phyloP scores from a whole-genome alignment of 2,113 vertebrate species.

The Campylorhamphus procurvoides region DNA sequence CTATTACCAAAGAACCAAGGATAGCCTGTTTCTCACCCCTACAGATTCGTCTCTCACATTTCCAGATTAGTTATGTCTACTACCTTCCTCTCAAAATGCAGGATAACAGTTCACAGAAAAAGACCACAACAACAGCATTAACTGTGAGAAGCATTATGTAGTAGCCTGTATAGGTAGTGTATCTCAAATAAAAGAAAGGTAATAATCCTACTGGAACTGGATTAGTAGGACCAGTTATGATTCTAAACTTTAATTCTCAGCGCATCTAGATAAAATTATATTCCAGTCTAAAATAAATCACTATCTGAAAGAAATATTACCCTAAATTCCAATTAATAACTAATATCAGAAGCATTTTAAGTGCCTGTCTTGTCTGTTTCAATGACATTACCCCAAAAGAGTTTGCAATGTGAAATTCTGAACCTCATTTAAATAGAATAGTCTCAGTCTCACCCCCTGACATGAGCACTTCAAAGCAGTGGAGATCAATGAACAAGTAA shows the following conservation, averaged over 20 bases:
- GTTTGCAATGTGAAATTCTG: not conserved
- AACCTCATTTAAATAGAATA: not conserved
- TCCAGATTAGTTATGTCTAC: not conserved
- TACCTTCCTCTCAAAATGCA: not conserved
- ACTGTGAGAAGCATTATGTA: not conserved
- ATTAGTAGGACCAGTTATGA: not conserved
- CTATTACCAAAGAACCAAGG: not conserved
- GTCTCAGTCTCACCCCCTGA: not conserved
- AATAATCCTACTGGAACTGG: not conserved
- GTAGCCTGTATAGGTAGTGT: not conserved
- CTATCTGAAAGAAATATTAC: not conserved
- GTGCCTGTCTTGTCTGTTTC: not conserved
- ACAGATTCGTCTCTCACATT: not conserved
- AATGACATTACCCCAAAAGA: not conserved
- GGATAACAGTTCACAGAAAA: not conserved
- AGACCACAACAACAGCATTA: not conserved
- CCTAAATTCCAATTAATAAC: not conserved
- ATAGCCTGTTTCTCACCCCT: not conserved
- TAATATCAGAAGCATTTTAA: not conserved
- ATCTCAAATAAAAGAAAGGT: not conserved
- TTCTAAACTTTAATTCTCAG: not conserved
- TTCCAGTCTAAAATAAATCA: not conserved
- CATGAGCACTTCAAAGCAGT: not conserved
- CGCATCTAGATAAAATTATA: not conserved
- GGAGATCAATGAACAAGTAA: not conserved